Base-by-base conservation (phyloP, 2,113 vertebrate species). In the Castor canadensis region DNA sequence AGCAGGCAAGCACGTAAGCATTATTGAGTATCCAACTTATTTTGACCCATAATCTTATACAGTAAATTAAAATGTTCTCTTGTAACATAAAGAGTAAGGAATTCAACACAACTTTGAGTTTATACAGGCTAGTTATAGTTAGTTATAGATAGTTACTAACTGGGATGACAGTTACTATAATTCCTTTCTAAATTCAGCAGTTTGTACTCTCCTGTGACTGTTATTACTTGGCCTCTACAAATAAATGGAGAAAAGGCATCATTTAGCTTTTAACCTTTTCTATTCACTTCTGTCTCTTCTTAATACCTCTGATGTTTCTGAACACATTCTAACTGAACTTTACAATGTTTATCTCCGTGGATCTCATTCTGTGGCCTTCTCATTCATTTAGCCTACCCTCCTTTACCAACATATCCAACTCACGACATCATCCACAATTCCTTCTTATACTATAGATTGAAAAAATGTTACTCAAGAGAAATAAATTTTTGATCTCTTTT, bases 231-330 rank as follows among this genome's bases (percentile, higher is more conserved):
- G n/a, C 77, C 52, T 95, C 72, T 76, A 52, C 52, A 94, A 90
- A 88, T 81, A 95, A 91, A 91, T 88, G 47, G 67, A 95, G 71
- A 88, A 91, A 90, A 89, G 58, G 94, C 71, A 91, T 92, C n/a
- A 87, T 40, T 80, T 88, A 76, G 32, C 76, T 84, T 89, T 91
- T 88, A 96, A 47, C 38, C 52, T 91, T 88, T 90, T 47, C 66
- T 87, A 56, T 64, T 71, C 38, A 87, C 38, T 85, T 90, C 45
- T 90, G 69, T 91, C 91, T 88, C 85, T 94, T 20, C 71, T 94
- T 81, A 96, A 94, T 66, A 90, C 35, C 72, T 32, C 17, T 76
- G 40, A 35, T 56, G 4, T 72, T 85, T 91, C 60, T 47, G 85
- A 95, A 56, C 49, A 91, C 45, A 58, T 80, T 83, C 80, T 90